These are phyloP conservation scores for Drosophila rellima DNA, from an alignment of 2,888 invertebrate genomes.

Conservation along the genomic window DNA sequence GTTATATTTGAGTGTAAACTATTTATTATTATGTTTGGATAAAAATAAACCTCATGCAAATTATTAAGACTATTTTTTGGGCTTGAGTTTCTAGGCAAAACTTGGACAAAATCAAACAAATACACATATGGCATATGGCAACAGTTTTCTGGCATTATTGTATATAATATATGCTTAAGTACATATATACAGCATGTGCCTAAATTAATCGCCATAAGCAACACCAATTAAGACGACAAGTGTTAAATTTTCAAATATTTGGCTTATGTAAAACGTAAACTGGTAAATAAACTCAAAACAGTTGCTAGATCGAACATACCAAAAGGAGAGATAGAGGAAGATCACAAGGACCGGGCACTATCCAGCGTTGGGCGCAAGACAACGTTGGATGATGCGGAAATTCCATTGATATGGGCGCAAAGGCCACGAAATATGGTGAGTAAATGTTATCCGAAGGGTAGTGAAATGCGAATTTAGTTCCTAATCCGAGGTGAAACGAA, in stretches of 20 bases:
- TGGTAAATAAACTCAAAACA: constrained; percentile 47
- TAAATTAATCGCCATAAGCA: constrained; percentile 38
- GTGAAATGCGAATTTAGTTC: constrained; percentile 54
- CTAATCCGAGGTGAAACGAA: constrained; percentile 58
- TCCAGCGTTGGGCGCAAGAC: constrained; percentile 72
- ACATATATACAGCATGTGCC: constrained; percentile 32
- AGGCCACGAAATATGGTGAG: constrained; percentile 62
- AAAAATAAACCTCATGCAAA: constrained; percentile 68
- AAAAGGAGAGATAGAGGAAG: constrained; percentile 61
- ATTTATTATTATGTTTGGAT: constrained; percentile 29
- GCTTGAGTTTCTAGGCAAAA: constrained; percentile 49
- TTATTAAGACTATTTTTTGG: constrained; percentile 34
- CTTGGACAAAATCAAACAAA: constrained; percentile 53
- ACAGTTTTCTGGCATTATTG: constrained; percentile 42
- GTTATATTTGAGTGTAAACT: constrained; percentile 23
- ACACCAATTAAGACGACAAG: constrained; percentile 46
- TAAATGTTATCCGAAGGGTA: constrained; percentile 51
- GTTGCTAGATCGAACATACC: constrained; percentile 65
- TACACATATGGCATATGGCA: constrained; percentile 52
- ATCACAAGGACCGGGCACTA: constrained; percentile 68
- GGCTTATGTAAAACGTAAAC: constrained; percentile 48
- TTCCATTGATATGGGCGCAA: constrained; percentile 68
- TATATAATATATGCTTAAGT: constrained; percentile 25
- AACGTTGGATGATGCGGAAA: constrained; percentile 72
- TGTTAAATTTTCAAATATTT: constrained; percentile 45